Conservation (phyloP, 2,113 vertebrate species). For the Eidolon helvum region DNA sequence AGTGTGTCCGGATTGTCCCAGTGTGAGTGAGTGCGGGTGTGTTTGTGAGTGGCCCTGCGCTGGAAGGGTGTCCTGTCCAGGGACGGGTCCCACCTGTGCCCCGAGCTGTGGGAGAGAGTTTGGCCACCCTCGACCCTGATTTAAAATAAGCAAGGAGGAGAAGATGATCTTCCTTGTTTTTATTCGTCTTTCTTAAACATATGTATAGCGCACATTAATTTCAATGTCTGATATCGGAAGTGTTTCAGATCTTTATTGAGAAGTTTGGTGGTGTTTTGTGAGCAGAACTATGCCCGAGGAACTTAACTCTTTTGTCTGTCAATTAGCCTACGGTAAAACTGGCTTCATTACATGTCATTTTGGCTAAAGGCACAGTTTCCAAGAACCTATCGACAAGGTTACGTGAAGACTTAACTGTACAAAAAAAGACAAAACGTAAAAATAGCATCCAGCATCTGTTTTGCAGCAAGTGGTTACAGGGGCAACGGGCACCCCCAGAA, state of each 20-base stretch:
- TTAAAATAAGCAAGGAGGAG: background rate
- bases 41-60: background rate
- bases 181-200: background rate
- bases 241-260: too few relatives aligned
- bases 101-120: background rate
- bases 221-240: background rate
- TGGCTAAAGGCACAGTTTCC: background rate
- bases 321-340: background rate
- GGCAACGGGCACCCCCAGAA: background rate
- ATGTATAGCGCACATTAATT: accelerated
- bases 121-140: background rate
- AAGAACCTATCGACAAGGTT: too few relatives aligned
- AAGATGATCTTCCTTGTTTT: too few relatives aligned
- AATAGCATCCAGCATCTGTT: accelerated
- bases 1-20: background rate
- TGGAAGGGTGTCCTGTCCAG: background rate
- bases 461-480: accelerated
- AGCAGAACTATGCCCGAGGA: background rate
- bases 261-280: background rate
- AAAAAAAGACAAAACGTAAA: accelerated
- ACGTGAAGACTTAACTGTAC: background rate
- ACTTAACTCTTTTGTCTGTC: background rate
- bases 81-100: background rate
- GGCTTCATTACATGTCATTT: background rate
- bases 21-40: background rate